Conservation (phyloP, 2,797 vertebrate genomes). For the Phrynocephalus vlangalii region DNA sequence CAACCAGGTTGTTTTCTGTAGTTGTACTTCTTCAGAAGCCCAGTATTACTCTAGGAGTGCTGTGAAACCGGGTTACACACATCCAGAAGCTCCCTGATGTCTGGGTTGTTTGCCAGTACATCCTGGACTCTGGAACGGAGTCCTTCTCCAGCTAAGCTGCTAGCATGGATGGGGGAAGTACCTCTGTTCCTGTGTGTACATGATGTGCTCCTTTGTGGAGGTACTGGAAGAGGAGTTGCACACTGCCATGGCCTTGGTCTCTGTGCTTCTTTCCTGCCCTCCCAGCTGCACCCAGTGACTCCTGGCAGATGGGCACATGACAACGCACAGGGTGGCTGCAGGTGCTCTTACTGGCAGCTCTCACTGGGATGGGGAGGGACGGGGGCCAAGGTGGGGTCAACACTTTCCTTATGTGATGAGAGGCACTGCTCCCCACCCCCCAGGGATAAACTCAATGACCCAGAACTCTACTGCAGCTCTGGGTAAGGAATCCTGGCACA, state of each 20-base stretch:
- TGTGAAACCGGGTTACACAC: neutral
- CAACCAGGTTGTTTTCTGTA: neutral
- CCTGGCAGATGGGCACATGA: neutral
- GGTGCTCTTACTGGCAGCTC: constrained; percentile 27
- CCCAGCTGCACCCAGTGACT: neutral
- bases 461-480: too few relatives aligned
- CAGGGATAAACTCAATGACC: too few relatives aligned
- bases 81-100: too few relatives aligned
- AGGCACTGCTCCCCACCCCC: too few relatives aligned
- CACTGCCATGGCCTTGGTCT: neutral
- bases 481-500: too few relatives aligned
- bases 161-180: too few relatives aligned
- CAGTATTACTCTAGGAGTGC: too few relatives aligned
- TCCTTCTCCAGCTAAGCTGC: too few relatives aligned
- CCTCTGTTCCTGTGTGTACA: too few relatives aligned
- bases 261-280: neutral
- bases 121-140: too few relatives aligned
- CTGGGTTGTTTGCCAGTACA: neutral
- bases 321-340: neutral
- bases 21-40: neutral
- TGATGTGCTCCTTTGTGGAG: neutral
- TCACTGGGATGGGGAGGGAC: neutral
- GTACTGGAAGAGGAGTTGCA: neutral
- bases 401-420: too few relatives aligned
- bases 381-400: too few relatives aligned